Percentiles rank a stretch among this genome's conserved stretches.
Evolutionary conservation across 2,113 vertebrate species (phyloP).

Genomic region (Narcine bancroftii): DNA sequence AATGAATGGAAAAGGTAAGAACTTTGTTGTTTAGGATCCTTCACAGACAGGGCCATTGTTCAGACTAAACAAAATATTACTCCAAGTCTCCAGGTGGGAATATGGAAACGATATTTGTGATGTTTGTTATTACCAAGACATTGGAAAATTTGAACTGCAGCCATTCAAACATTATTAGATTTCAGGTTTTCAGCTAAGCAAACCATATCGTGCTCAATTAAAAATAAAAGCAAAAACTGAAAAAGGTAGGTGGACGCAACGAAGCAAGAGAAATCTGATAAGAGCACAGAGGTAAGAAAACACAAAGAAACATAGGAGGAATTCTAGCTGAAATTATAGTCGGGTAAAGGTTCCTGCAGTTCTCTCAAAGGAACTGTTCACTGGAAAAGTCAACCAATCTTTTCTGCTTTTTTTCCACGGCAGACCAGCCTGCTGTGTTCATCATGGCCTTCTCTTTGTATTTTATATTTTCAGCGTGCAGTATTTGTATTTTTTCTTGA

Average conservation of each 20-base stretch:
- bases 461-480: not conserved
- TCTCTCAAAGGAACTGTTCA: not conserved
- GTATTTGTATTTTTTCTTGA: not conserved
- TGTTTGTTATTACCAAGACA: not conserved
- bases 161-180: not conserved
- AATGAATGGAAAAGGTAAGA: not conserved
- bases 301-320: not conserved
- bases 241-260: not conserved
- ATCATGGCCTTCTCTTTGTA: not conserved
- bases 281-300: not conserved
- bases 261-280: not conserved
- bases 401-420: slow-evolving; percentile 1
- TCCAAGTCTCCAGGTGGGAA: not conserved
- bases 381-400: not conserved
- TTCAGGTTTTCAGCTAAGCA: not conserved
- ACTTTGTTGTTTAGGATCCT: not conserved
- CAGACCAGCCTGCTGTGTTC: not conserved
- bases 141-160: not conserved
- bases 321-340: not conserved
- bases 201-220: not conserved
- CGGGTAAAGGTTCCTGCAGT: not conserved
- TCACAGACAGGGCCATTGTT: not conserved
- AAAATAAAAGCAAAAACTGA: not conserved
- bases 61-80: not conserved
- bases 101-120: not conserved